Conservation (phyloP, 2,113 vertebrate genomes). For the Chaenogobius annularis region DNA sequence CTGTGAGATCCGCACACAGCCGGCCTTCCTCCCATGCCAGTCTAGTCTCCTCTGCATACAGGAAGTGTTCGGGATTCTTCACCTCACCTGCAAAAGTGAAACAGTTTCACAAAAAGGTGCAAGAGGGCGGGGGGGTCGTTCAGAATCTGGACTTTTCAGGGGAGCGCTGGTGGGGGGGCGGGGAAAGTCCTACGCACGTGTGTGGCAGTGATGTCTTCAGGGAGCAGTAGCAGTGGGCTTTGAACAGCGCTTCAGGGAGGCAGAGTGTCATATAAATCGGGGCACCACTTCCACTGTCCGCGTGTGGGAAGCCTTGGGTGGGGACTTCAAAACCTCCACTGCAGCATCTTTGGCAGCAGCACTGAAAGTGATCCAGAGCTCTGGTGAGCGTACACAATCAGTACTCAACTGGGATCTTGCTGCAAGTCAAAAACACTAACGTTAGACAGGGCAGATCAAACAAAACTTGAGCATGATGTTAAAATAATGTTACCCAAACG, state of each 20-base stretch:
- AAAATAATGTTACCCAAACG: neutral
- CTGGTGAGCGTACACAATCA: constrained; percentile 80
- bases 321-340: constrained; percentile 57
- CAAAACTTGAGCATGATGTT: neutral
- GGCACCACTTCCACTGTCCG: constrained; percentile 72
- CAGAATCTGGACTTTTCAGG: neutral
- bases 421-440: constrained; percentile 5
- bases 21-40: constrained; percentile 75
- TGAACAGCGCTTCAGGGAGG: no score
- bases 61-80: constrained; percentile 71
- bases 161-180: no score
- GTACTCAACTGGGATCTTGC: constrained; percentile 65
- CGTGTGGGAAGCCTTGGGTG: no score
- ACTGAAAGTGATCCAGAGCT: constrained; percentile 79
- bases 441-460: neutral
- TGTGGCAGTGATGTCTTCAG: constrained; percentile 76
- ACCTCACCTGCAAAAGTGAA: constrained; percentile 56
- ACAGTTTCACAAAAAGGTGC: neutral
- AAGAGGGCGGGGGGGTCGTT: neutral
- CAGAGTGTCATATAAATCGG: constrained; percentile 83
- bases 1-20: constrained; percentile 73
- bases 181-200: constrained; percentile 42
- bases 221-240: constrained; percentile 74
- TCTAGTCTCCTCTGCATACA: constrained; percentile 65
- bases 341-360: constrained; percentile 79